Percentiles rank a stretch among this genome's conserved stretches.
phyloP scores from a whole-genome alignment of 2,113 vertebrate species.

The Archocentrus centrarchus region DNA sequence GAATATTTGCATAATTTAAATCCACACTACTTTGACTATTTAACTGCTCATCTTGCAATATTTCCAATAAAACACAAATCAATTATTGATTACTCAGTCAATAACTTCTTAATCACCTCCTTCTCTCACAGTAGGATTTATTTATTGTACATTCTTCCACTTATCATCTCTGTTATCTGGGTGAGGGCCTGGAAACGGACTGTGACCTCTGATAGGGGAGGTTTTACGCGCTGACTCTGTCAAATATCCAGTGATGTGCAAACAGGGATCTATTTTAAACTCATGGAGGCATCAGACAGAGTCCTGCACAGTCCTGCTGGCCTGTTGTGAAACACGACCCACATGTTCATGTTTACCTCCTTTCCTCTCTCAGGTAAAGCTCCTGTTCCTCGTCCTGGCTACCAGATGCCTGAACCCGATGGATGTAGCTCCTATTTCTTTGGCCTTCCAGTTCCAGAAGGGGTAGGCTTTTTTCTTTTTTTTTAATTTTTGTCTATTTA shows the following conservation, averaged over 20 bases:
- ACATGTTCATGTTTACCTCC: neutral
- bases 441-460: conserved; percentile 91
- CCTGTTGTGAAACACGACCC: conserved; percentile 15
- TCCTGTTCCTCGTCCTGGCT: conserved; percentile 89
- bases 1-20: neutral
- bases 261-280: neutral
- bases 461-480: conserved; percentile 75
- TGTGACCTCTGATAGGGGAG: conserved; percentile 57
- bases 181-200: conserved; percentile 45
- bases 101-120: neutral
- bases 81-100: neutral
- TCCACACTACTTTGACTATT: neutral
- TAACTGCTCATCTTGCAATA: neutral
- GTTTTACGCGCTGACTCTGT: neutral
- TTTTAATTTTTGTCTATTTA: neutral
- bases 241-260: conserved; percentile 1
- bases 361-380: conserved; percentile 84
- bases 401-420: conserved; percentile 88
- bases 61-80: neutral
- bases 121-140: neutral
- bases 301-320: neutral
- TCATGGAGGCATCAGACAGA: neutral
- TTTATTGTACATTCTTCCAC: neutral
- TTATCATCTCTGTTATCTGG: conserved; percentile 52
- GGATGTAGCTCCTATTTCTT: conserved; percentile 93